Conservation (phyloP, 2,888 invertebrate genomes). For the Scotopteryx bipunctaria region DNA sequence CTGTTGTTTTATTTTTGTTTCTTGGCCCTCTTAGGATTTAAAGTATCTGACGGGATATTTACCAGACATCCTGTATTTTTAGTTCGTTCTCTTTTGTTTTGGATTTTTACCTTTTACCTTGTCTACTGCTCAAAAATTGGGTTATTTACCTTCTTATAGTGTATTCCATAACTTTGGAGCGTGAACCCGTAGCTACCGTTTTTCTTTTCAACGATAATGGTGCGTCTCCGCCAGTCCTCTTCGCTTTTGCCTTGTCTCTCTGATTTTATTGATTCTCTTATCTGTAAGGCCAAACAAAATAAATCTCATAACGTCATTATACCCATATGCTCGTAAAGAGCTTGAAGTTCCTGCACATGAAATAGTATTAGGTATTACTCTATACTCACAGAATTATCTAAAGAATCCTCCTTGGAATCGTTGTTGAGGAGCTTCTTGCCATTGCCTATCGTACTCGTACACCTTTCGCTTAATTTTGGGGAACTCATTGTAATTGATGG, state of each 20-base stretch:
- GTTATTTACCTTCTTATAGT: slow-evolving; percentile 89
- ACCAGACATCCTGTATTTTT: too few relatives aligned
- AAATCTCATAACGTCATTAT: not conserved
- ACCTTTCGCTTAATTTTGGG: slow-evolving; percentile 73
- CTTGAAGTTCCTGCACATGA: too few relatives aligned
- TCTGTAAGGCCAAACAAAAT: slow-evolving; percentile 44
- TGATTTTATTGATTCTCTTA: slow-evolving; percentile 69
- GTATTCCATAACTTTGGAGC: slow-evolving; percentile 98
- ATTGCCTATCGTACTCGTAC: slow-evolving; percentile 68
- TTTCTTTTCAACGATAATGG: slow-evolving; percentile 96
- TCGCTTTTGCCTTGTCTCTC: slow-evolving; percentile 77
- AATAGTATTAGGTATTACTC: too few relatives aligned
- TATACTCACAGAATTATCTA: slow-evolving; percentile 75
- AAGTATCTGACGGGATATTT: too few relatives aligned
- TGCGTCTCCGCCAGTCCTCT: slow-evolving; percentile 93
- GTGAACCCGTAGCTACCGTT: slow-evolving; percentile 97
- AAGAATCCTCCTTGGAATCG: slow-evolving; percentile 72
- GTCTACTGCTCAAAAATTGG: too few relatives aligned
- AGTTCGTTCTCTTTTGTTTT: too few relatives aligned
- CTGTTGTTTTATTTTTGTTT: too few relatives aligned
- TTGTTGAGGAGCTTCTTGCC: slow-evolving; percentile 64
- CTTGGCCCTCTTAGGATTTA: too few relatives aligned
- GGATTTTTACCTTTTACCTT: too few relatives aligned
- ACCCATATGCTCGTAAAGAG: not conserved
- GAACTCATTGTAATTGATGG: slow-evolving; percentile 61